A percentile compares a stretch with the other conserved stretches of the same genome.
phyloP scores from a whole-genome alignment of 2,888 invertebrate genomes.

The Agrotis clavis region DNA sequence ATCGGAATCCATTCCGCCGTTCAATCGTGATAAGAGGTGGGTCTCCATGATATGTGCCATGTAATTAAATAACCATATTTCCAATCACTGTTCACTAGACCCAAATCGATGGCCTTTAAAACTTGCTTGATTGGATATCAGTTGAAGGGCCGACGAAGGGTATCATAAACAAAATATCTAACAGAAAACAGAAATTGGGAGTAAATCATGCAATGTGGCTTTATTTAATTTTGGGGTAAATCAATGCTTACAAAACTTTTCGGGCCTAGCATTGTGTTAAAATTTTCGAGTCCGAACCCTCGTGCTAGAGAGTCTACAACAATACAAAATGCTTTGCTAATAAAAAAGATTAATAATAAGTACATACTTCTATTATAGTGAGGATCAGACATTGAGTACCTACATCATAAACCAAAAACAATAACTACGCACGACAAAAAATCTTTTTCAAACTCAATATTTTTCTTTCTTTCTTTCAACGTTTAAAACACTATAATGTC shows the following conservation, averaged over 20 bases:
- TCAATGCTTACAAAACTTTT: constrained; percentile 17
- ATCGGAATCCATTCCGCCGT: too few relatives aligned
- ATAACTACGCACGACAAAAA: not conserved
- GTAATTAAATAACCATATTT: constrained; percentile 21
- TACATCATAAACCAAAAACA: not conserved
- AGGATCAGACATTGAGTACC: not conserved
- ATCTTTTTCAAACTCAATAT: too few relatives aligned
- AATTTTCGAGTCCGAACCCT: not conserved
- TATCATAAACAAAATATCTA: constrained; percentile 23
- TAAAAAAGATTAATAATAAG: not conserved
- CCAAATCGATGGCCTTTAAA: constrained; percentile 20
- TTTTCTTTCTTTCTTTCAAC: not conserved
- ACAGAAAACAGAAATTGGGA: not conserved
- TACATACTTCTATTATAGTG: not conserved
- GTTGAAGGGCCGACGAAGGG: constrained; percentile 4
- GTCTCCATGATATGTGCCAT: constrained; percentile 12
- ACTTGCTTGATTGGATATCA: constrained; percentile 45
- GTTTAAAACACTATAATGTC: not conserved
- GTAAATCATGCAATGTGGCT: constrained; percentile 1
- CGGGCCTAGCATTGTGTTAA: not conserved
- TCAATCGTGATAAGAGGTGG: too few relatives aligned
- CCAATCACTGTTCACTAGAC: constrained; percentile 10
- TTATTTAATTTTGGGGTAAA: constrained; percentile 25
- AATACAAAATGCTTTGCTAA: not conserved
- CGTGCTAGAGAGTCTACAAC: not conserved